These are phyloP conservation scores for Crambe crambe DNA, from an alignment of 37 sponge, comb jelly and placozoan species.

Conservation along the genomic window DNA sequence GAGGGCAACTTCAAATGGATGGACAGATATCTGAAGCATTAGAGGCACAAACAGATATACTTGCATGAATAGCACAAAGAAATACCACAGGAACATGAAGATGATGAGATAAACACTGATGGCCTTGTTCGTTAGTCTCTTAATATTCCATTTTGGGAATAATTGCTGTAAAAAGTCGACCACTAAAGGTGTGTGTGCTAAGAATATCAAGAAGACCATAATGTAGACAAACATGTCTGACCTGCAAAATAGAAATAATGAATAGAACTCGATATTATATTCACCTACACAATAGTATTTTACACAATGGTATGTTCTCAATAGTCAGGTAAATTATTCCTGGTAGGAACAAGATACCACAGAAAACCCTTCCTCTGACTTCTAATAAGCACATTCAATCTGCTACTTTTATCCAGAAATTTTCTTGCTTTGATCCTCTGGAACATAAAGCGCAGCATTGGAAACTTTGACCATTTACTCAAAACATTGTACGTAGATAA, in stretches of 20 bases:
- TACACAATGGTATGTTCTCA: too few relatives aligned
- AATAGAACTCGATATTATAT: too few relatives aligned
- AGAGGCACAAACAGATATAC: conserved; percentile 25
- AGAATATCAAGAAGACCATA: conserved; percentile 15
- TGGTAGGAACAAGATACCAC: conserved; percentile 8
- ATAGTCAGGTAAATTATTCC: neutral
- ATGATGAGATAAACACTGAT: conserved; percentile 17
- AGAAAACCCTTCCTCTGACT: conserved; percentile 13
- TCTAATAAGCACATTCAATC: conserved; percentile 27
- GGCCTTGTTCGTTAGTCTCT: conserved; percentile 19
- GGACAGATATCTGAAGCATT: conserved; percentile 6
- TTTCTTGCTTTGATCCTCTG: conserved; percentile 42
- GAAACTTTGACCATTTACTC: conserved; percentile 10
- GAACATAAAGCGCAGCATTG: conserved; percentile 35
- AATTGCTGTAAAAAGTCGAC: conserved; percentile 50
- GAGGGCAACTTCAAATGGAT: neutral
- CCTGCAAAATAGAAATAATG: too few relatives aligned
- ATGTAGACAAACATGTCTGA: conserved; percentile 32
- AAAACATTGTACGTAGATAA: conserved; percentile 35
- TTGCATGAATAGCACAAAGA: conserved; percentile 14
- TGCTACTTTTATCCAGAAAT: conserved; percentile 32
- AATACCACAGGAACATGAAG: conserved; percentile 12
- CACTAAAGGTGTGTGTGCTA: conserved; percentile 43
- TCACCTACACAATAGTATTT: too few relatives aligned
- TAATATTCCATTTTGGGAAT: conserved; percentile 43